Conservation (phyloP, 2,888 invertebrate genomes). For the Lithophane ornitopus region DNA sequence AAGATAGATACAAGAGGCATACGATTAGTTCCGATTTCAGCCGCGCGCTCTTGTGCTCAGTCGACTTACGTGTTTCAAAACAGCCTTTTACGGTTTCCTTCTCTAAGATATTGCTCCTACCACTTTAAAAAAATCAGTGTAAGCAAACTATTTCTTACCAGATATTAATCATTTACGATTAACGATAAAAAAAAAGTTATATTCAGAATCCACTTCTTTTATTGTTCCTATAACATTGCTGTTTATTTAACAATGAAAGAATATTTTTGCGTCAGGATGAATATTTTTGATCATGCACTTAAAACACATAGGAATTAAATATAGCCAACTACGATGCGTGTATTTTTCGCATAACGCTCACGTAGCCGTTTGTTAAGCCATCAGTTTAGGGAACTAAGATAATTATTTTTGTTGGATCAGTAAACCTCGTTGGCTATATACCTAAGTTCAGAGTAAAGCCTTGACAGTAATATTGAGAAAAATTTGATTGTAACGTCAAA, state of each 20-base stretch:
- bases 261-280: not conserved
- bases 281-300: not conserved
- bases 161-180: not conserved
- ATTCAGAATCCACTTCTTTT: not conserved
- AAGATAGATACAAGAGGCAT: no score
- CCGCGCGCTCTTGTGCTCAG: no score
- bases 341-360: not conserved
- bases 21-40: no score
- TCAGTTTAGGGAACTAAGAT: not conserved
- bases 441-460: not conserved
- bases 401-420: not conserved
- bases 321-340: not conserved
- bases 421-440: not conserved
- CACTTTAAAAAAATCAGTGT: no score
- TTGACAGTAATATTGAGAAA: not conserved
- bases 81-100: not conserved
- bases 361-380: not conserved
- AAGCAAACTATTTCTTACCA: no score
- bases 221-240: not conserved
- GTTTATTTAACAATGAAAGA: not conserved
- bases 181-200: not conserved
- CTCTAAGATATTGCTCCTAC: not conserved
- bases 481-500: conserved; percentile 2
- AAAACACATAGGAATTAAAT: not conserved
- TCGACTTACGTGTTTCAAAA: not conserved